A percentile compares a stretch with the other conserved stretches of the same genome.
Conservation (phyloP, 2,888 invertebrate genomes). For the Tetragnatha montana region DNA sequence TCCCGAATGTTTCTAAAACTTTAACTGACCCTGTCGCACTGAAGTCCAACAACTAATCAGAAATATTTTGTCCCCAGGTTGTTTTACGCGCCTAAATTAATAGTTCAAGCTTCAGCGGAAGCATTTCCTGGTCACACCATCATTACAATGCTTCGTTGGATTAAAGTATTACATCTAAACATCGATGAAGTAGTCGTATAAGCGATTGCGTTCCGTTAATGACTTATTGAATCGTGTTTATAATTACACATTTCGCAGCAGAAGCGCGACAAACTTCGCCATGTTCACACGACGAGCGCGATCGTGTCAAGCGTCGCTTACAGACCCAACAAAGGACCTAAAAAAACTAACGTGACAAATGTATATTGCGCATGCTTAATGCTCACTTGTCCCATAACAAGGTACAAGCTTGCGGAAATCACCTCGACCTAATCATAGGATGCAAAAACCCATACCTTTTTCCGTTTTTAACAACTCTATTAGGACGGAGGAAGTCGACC, state of each 20-base stretch:
- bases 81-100: not conserved
- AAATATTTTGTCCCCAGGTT: too few relatives aligned
- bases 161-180: not conserved
- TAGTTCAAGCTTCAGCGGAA: not conserved
- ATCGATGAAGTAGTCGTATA: not conserved
- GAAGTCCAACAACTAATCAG: too few relatives aligned
- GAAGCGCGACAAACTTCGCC: not conserved
- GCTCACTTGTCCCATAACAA: not conserved
- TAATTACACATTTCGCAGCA: not conserved
- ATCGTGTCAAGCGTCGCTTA: not conserved
- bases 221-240: not conserved
- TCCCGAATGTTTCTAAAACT: too few relatives aligned
- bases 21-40: too few relatives aligned
- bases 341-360: not conserved
- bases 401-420: not conserved
- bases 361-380: not conserved
- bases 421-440: not conserved
- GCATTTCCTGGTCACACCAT: not conserved
- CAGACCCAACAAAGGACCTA: not conserved
- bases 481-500: too few relatives aligned
- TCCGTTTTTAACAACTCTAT: too few relatives aligned
- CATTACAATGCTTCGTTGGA: not conserved
- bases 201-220: not conserved
- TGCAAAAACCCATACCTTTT: too few relatives aligned
- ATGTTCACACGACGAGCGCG: not conserved